A percentile compares a stretch with the other conserved stretches of the same genome.
Evolutionary conservation across 2,888 invertebrate genomes (phyloP).

Genomic region (Pardosa pseudoannulata): DNA sequence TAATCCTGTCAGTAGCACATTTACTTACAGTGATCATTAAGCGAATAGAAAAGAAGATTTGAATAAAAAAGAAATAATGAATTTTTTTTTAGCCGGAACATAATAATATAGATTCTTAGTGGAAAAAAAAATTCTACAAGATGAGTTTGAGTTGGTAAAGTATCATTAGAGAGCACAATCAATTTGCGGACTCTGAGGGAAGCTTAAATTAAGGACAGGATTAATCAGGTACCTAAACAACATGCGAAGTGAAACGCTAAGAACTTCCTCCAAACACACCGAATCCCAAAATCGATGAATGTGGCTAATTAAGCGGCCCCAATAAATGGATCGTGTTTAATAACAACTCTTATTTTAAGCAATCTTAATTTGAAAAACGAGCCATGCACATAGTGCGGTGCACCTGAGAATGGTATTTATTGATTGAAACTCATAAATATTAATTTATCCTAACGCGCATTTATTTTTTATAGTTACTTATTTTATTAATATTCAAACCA

Average conservation of each 20-base stretch:
- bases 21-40: too few relatives aligned
- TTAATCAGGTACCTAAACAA: slow-evolving; percentile 45
- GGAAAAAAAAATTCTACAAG: too few relatives aligned
- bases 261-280: slow-evolving; percentile 13
- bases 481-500: too few relatives aligned
- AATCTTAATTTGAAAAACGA: neutral
- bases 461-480: too few relatives aligned
- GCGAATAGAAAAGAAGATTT: too few relatives aligned
- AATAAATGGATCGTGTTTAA: slow-evolving; percentile 46
- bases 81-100: too few relatives aligned
- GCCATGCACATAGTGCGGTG: neutral
- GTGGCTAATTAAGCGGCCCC: slow-evolving; percentile 38
- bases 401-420: neutral
- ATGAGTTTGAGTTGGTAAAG: slow-evolving; percentile 20
- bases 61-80: too few relatives aligned
- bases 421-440: too few relatives aligned
- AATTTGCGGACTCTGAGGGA: slow-evolving; percentile 35
- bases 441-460: too few relatives aligned
- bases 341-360: slow-evolving; percentile 24
- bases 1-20: too few relatives aligned
- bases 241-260: slow-evolving; percentile 23
- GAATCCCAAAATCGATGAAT: slow-evolving; percentile 28
- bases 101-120: too few relatives aligned
- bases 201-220: slow-evolving; percentile 41
- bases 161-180: slow-evolving; percentile 39